Base-by-base conservation (phyloP, 2,113 vertebrate genomes). In the Spheniscus mendiculus region DNA sequence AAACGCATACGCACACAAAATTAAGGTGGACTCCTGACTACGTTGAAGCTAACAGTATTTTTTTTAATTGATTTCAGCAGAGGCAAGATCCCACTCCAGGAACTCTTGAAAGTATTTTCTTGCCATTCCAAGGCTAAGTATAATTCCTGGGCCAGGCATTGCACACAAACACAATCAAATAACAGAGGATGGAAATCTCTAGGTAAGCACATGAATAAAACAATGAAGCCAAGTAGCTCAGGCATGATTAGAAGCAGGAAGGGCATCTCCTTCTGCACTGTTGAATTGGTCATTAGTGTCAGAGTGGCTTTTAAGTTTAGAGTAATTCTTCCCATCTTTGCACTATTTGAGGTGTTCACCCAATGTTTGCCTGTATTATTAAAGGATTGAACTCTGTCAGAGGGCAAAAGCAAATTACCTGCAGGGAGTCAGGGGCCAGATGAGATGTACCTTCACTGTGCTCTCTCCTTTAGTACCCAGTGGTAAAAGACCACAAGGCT, bases 351-450 rank as follows among this genome's bases (percentile, higher is more conserved):
- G 81, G 91, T 96, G 89, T 83, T 97, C 96, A 91, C 78, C 87
- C 66, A 91, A 50, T 95, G 93, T 89, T 96, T 96, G 81, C 87
- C 93, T 94, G 62, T 94, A 62, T 94, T 96, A 96, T 96, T 96
- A 96, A 96, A 88, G 94, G 87, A 94, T 88, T 96, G 93, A 97
- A 96, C 89, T 86, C 87, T 96, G 84, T 90, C 95, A 94, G 93
- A 97, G 74, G 94, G 93, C 87, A 91, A 94, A 97, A 96, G 81
- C 67, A 95, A 97, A 97, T 95, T 96, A 97, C 94, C 95, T 97
- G 91, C 89, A 90, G 94, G 82, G 84, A 97, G 94, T 83, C 95
- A 93, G 74, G n/a, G 88, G 84, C 94, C 91, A 97, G 58, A 94
- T 94, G 91, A 91, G 89, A 82, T 83, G 74, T 69, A 90, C 95